Percentiles rank a stretch among this genome's conserved stretches.
These are phyloP conservation scores for Elaphurus davidianus DNA, from an alignment of 2,113 vertebrate species.

Conservation along the genomic window DNA sequence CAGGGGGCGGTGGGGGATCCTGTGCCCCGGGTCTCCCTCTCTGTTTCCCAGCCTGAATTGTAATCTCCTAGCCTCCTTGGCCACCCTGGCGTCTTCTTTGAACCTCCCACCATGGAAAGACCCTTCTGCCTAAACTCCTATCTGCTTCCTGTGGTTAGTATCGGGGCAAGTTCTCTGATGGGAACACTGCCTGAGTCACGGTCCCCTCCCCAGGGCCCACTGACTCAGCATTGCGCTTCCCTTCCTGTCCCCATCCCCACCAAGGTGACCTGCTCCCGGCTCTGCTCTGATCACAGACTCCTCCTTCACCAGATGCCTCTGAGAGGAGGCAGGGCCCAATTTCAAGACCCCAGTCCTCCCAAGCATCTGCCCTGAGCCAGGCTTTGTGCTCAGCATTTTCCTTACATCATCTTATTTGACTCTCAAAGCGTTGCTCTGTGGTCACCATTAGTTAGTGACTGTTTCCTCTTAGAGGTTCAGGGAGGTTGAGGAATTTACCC, in stretches of 20 bases:
- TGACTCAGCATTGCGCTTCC: not conserved
- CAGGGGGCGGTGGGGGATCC: not conserved
- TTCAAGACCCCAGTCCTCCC: not conserved
- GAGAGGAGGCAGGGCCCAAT: not conserved
- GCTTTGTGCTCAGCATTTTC: not conserved
- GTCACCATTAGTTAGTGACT: not conserved
- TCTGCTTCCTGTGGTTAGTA: constrained; percentile 47
- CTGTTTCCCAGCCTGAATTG: not conserved
- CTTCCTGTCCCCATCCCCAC: not conserved
- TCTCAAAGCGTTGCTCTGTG: not conserved
- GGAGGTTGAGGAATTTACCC: not conserved
- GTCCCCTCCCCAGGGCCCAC: not conserved
- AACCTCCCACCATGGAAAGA: not conserved
- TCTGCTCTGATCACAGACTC: not conserved
- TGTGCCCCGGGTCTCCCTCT: not conserved
- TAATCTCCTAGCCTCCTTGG: not conserved
- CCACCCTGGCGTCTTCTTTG: not conserved
- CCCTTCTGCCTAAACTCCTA: not conserved
- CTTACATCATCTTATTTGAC: not conserved
- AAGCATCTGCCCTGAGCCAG: not conserved
- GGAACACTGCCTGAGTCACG: constrained; percentile 39
- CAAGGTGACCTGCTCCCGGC: not conserved
- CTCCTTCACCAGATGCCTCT: not conserved
- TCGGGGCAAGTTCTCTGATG: not conserved
- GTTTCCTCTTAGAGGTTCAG: not conserved